Percentiles rank a stretch among this genome's conserved stretches.
Conservation (phyloP, 2,888 invertebrate species). For the Lasioglossum zephyrum region DNA sequence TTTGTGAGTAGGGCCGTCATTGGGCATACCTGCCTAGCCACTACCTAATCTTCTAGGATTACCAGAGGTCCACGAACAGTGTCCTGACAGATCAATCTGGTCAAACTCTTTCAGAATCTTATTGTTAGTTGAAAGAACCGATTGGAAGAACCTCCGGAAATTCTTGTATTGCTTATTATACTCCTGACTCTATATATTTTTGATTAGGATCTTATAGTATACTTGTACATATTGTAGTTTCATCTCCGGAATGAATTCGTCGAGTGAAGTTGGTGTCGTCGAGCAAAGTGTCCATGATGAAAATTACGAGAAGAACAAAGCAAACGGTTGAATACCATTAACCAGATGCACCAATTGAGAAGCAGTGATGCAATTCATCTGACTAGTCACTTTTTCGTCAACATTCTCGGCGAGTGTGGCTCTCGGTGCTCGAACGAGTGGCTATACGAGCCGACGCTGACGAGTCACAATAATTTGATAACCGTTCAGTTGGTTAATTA, state of each 20-base stretch:
- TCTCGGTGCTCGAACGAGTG: background rate
- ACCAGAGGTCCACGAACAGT: background rate
- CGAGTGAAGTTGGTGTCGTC: background rate
- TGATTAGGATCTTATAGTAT: background rate
- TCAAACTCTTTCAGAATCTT: background rate
- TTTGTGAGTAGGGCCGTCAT: background rate
- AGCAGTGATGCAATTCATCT: background rate
- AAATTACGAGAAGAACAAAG: background rate
- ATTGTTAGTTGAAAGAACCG: background rate
- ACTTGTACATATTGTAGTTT: background rate
- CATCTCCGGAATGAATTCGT: background rate
- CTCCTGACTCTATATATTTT: background rate
- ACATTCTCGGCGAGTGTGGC: background rate
- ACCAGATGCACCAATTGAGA: conserved; percentile 1
- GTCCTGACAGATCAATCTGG: background rate
- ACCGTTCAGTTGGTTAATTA: background rate
- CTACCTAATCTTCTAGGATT: background rate
- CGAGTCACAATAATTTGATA: background rate
- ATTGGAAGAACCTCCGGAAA: background rate
- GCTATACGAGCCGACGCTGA: background rate
- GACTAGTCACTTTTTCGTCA: conserved; percentile 3
- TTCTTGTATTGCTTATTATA: background rate
- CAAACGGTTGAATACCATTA: background rate
- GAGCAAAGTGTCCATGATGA: background rate
- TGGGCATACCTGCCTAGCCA: background rate